Base-by-base conservation (phyloP, 2,113 vertebrate species). In the Cyphomyrus plagiostoma region DNA sequence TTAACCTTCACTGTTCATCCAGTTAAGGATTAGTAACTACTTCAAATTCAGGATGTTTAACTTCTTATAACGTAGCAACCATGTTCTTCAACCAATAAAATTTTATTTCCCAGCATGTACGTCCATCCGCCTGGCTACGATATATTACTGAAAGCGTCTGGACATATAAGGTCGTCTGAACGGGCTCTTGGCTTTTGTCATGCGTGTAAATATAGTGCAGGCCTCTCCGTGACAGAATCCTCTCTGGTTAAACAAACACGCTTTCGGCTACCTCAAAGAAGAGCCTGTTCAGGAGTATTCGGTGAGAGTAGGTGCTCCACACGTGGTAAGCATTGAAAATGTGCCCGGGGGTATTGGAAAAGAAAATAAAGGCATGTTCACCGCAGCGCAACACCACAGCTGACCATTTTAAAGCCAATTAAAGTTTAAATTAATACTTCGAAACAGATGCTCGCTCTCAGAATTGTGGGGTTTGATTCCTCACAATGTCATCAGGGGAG, bases 191-290 rank as follows among this genome's bases (percentile, higher is more conserved):
- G n/a, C 58, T 74, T 56, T 70, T 74, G 66, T 89, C 48, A 52
- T 82, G 21, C 9, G 46, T 0, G 70, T 53, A 49, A 80, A 74
- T 89, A 53, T 50, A 88, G 87, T 66, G 87, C 87, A 88, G 87
- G 56, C 87, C 53, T 46, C 53, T 42, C 3, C 19, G 52, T 39
- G 88, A 89, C 42, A 77, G 58, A 89, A 74, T 46, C 45, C 21
- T 26, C 88, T 80, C 88, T 89, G 66, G 49, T 80, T 89, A 50
- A 52, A 89, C 70, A 77, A 80, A 89, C 87, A 74, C 62, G 26
- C 66, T 39, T 89, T 89, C 66, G 23, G 26, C 70, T 53, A 30
- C 70, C 74, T 46, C 66, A 50, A 80, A 52, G 66, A 30, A 39
- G 10, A 52, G 70, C 45, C 70, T 66, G 23, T 62, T 66, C 35